Conservation (phyloP, 2,888 invertebrate species). For the Antheraea yamamai region DNA sequence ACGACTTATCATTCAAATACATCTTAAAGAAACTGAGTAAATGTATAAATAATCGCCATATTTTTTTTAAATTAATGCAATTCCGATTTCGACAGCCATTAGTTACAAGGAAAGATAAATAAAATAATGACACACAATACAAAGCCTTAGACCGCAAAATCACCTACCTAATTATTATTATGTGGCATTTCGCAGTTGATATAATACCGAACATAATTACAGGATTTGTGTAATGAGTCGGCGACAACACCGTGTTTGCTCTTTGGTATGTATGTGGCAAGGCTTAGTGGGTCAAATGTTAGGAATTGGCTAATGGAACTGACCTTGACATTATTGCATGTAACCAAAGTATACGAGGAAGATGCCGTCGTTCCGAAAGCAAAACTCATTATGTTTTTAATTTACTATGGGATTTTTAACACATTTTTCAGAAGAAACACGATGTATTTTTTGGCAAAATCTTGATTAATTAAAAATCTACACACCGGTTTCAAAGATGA, state of each 20-base stretch:
- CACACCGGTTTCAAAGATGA: no score
- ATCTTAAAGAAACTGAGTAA: no score
- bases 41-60: background rate
- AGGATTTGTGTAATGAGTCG: constrained; percentile 4
- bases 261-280: constrained; percentile 11
- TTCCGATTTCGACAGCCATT: background rate
- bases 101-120: background rate
- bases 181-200: background rate
- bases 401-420: background rate
- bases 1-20: no score
- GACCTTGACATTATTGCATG: constrained; percentile 5
- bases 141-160: background rate
- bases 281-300: constrained; percentile 15
- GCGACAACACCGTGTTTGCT: constrained; percentile 7
- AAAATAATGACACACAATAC: background rate
- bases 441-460: no score
- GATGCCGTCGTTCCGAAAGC: background rate
- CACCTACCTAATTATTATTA: constrained; percentile 2
- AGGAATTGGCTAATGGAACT: background rate
- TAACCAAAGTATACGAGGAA: background rate
- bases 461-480: no score
- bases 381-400: background rate
- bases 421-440: no score
- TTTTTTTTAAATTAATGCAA: background rate
- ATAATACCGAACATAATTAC: background rate